A percentile compares a stretch with the other conserved stretches of the same genome.
Conservation (phyloP, 1,140 invertebrate species). For the Drosophila teissieri region DNA sequence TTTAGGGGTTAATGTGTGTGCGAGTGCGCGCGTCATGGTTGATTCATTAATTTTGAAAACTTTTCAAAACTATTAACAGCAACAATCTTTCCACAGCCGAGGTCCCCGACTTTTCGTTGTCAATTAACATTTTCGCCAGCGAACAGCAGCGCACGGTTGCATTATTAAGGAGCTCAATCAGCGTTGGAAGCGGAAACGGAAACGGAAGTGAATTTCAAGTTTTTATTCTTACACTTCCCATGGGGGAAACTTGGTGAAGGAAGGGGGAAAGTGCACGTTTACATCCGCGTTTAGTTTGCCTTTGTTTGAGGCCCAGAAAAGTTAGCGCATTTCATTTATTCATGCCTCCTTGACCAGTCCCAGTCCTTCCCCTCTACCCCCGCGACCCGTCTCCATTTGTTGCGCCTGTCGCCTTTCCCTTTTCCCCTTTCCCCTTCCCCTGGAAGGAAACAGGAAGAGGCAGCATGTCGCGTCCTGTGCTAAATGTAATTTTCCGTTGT, state of each 20-base stretch:
- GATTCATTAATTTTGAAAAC: constrained; percentile 77
- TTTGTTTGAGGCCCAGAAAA: constrained; percentile 69
- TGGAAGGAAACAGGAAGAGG: constrained; percentile 21
- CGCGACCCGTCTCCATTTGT: neutral
- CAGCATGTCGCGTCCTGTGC: constrained; percentile 64
- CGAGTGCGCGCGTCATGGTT: constrained; percentile 54
- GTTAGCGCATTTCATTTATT: constrained; percentile 80
- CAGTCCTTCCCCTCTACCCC: neutral
- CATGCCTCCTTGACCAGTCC: constrained; percentile 69
- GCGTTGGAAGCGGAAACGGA: constrained; percentile 58
- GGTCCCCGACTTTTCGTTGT: constrained; percentile 31
- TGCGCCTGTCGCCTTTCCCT: constrained; percentile 30
- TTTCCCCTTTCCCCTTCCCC: constrained; percentile 40
- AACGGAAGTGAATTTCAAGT: constrained; percentile 60
- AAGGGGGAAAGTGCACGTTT: constrained; percentile 54
- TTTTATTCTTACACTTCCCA: constrained; percentile 23
- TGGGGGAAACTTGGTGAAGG: constrained; percentile 23
- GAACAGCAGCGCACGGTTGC: constrained; percentile 15
- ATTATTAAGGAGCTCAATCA: constrained; percentile 78
- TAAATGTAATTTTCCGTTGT: constrained; percentile 83
- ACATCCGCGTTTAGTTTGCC: constrained; percentile 69
- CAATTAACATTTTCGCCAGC: constrained; percentile 52
- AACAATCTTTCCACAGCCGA: constrained; percentile 52
- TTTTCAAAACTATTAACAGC: constrained; percentile 71
- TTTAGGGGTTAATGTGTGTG: constrained; percentile 63